Evolutionary conservation across 2,113 vertebrate species (phyloP).

Genomic region (Apus apus): DNA sequence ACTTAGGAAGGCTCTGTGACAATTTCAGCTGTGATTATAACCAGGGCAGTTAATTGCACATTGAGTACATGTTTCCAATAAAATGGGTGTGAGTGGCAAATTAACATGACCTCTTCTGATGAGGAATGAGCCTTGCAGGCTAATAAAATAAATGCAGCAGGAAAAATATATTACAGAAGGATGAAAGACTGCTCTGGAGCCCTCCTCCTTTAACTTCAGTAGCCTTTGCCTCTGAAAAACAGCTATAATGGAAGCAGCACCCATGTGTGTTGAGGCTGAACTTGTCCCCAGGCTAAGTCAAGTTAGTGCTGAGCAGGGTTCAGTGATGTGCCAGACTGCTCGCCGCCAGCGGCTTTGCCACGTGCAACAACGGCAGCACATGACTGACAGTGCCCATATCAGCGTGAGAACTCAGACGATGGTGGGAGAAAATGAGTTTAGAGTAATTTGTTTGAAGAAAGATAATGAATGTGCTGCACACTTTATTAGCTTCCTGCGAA

Average conservation of each 20-base stretch:
- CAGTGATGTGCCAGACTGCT: background rate
- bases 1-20: background rate
- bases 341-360: background rate
- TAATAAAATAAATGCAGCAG: background rate
- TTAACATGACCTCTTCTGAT: background rate
- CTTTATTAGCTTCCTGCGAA: background rate
- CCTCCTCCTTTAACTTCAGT: background rate
- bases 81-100: background rate
- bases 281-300: background rate
- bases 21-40: background rate
- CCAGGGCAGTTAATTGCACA: background rate
- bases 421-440: background rate
- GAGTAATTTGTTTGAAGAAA: conserved; percentile 2
- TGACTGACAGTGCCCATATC: background rate
- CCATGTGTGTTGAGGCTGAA: background rate
- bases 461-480: background rate
- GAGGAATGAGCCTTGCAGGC: background rate
- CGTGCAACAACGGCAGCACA: background rate
- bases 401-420: background rate
- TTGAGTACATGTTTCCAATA: background rate
- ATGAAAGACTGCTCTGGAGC: background rate
- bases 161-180: background rate
- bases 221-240: background rate
- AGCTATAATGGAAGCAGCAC: background rate
- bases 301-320: background rate